A percentile compares a stretch with the other conserved stretches of the same genome.
Evolutionary conservation across 2,888 invertebrate genomes (phyloP).

Genomic region (Volucella zonaria): DNA sequence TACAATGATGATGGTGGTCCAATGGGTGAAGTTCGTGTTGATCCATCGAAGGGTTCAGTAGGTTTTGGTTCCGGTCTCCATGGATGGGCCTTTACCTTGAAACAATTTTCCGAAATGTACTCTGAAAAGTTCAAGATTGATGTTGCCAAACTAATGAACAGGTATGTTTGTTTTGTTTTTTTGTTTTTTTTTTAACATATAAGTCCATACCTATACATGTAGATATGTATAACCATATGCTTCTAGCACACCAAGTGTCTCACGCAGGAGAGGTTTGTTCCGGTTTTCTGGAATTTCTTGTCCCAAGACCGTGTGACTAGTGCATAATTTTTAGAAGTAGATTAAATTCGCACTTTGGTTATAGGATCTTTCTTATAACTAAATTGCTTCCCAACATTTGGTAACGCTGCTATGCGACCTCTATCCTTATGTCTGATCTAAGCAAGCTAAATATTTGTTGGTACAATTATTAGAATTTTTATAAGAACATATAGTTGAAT

Average conservation of each 20-base stretch:
- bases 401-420: conserved; percentile 89
- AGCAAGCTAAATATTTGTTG: conserved; percentile 84
- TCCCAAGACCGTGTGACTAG: conserved; percentile 83
- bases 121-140: conserved; percentile 99
- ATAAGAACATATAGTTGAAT: conserved; percentile 6
- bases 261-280: conserved; percentile 76
- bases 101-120: conserved; percentile 99
- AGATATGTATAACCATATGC: conserved; percentile 64
- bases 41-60: conserved; percentile 99
- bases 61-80: conserved; percentile 99
- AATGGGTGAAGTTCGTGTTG: conserved; percentile 99
- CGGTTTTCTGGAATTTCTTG: conserved; percentile 56
- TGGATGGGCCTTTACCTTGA: conserved; percentile 99
- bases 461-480: conserved; percentile 74
- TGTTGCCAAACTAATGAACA: conserved; percentile 97
- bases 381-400: conserved; percentile 80
- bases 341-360: conserved; percentile 79
- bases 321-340: conserved; percentile 88
- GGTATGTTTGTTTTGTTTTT: conserved; percentile 80
- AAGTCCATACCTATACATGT: too few species aligned
- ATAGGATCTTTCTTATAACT: conserved; percentile 10
- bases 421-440: conserved; percentile 91
- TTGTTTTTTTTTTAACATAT: neutral
- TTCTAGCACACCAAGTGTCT: conserved; percentile 82
- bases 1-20: conserved; percentile 98